Base-by-base conservation (phyloP, 1,140 invertebrate genomes). In the Cherax destructor region DNA sequence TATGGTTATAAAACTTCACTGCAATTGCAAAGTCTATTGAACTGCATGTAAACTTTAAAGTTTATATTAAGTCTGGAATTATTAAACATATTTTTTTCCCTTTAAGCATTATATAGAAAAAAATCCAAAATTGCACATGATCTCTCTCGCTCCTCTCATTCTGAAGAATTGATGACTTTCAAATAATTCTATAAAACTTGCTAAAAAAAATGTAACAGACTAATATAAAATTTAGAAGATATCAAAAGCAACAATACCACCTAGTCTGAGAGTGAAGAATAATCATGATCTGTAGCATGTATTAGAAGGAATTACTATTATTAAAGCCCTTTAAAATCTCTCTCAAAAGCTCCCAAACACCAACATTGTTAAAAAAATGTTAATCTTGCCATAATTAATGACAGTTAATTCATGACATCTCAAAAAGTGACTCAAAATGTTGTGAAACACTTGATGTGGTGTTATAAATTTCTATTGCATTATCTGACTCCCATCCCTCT, bases 401-500 rank as follows among this genome's bases (percentile, higher is more conserved):
- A 79, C 47, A 65, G 61, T 6, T 13, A 79, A 11, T 16, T 49
- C 47, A 79, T 13, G n/a, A 61, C 61, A 47, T 65, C 47, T 41
- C 41, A 65, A 21, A 65, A 41, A 69, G 47, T 84, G 18, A 69
- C 2, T 61, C n/a, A 30, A 10, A 61, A 65, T 16, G 11, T 65
- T 56, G 61, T 65, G 18, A 16, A 61, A 41, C 21, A 84, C 72
- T 69, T 69, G 10, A 3, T 47, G 24, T 84, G n/a, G 69, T 49
- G 41, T 61, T 41, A 84, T 56, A 56, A 9, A 30, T 56, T 59
- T 77, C 61, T 88, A 88, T 47, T 88, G 86, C 77, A 88, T 49
- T 7, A 88, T 69, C 86, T 88, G 86, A 41, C 78, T 88, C 56
- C 77, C 77, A 49, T 88, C 86, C 56, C 86, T 88, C 47, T 88